phyloP scores from a whole-genome alignment of 1,140 invertebrate species.

The Bemisia tabaci region DNA sequence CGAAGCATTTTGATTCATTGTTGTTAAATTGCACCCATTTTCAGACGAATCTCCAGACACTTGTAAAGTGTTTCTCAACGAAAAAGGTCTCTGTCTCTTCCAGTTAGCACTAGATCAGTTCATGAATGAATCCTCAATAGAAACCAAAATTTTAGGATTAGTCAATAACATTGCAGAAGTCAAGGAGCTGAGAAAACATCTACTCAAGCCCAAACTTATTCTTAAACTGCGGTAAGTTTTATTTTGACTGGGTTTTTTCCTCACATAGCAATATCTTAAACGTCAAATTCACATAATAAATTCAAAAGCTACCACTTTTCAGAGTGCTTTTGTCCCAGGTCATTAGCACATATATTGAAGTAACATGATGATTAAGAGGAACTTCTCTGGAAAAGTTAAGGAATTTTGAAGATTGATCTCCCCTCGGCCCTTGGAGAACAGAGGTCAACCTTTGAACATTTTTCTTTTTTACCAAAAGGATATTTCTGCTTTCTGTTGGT shows the following conservation, averaged over 20 bases:
- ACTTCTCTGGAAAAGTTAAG: neutral
- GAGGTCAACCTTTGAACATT: too few species aligned
- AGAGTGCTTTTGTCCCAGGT: too few species aligned
- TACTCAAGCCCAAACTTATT: conserved; percentile 13
- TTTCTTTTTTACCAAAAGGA: too few species aligned
- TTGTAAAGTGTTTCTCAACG: conserved; percentile 55
- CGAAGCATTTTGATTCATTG: too few species aligned
- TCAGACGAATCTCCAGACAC: conserved; percentile 55
- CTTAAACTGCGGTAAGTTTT: conserved; percentile 11
- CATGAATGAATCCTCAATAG: conserved; percentile 46
- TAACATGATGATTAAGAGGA: neutral
- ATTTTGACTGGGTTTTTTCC: too few species aligned
- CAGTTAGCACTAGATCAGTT: conserved; percentile 50
- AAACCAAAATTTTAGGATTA: conserved; percentile 66
- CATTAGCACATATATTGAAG: neutral
- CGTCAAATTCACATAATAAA: neutral
- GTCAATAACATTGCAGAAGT: conserved; percentile 77
- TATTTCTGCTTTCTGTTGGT: too few species aligned
- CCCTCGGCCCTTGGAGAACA: too few species aligned
- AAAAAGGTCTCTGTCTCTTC: conserved; percentile 55
- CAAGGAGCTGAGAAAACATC: conserved; percentile 12
- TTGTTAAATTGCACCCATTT: too few species aligned
- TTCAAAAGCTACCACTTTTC: neutral
- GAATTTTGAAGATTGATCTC: too few species aligned
- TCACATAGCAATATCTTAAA: too few species aligned